Base-by-base conservation (phyloP, 1,140 invertebrate species). In the Reticulitermes speratus region DNA sequence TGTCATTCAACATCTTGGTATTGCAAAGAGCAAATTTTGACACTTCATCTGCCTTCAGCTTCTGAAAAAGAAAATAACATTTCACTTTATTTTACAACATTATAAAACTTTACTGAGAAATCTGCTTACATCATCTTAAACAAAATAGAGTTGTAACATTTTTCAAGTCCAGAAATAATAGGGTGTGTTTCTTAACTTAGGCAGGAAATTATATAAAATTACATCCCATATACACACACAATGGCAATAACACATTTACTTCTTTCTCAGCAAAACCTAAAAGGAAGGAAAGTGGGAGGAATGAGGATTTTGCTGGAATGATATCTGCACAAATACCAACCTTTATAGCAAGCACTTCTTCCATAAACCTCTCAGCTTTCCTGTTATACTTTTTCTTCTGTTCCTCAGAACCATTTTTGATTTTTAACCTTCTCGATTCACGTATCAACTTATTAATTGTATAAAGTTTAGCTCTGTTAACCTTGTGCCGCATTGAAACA, bases 391-490 rank as follows among this genome's bases (percentile, higher is more conserved):
- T 85, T 16, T 85, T 16, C 38, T 85, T 85, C 52, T 85, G 52
- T 44, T 85, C 65, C 11, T 69, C 65, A 65, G 52, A n/a, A 32
- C 52, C 84, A 30, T 85, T 85, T 85, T 65, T 85, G 52, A n/a
- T 59, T 30, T 65, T 19, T 48, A 85, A 38, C 19, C n/a, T 32
- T 30, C 44, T 85, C 11, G n/a, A 5, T 85, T 85, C 84, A 30
- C 84, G 52, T 44, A 38, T 30, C 23, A 85, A 32, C 32, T 85
- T 85, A 14, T 14, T 32, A 55, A 85, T n/a, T 30, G 48, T 59
- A 44, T 85, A 32, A 85, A 85, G 45, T 38, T 55, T 38, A 19
- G 84, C 84, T 59, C 65, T 38, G n/a, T 19, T 55, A 14, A 30
- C 52, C 11, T n/a, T 6, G 2, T 30, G 44, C 45, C 84, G 84